A percentile compares a stretch with the other conserved stretches of the same genome.
Conservation (phyloP, 35 echinoderm and acorn worm species). For the Chiridota heheva region DNA sequence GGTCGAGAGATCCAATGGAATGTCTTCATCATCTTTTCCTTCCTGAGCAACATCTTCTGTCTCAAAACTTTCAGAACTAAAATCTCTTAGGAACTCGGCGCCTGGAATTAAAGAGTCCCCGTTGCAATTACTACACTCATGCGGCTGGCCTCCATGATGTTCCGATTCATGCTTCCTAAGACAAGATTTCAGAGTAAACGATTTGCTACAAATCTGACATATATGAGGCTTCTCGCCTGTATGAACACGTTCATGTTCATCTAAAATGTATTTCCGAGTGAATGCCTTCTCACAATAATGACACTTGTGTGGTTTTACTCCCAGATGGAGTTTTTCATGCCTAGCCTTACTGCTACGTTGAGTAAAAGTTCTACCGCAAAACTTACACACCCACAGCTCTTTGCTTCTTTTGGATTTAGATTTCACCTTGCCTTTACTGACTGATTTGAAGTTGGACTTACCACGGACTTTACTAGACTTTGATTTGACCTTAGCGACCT, state of each 20-base stretch:
- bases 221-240: slow-evolving; percentile 36
- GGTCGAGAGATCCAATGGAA: too few relatives aligned
- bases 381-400: slow-evolving; percentile 35
- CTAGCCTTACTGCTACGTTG: slow-evolving; percentile 41
- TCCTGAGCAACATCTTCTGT: too few relatives aligned
- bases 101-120: too few relatives aligned
- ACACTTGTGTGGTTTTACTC: slow-evolving; percentile 45
- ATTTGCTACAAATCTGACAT: slow-evolving; percentile 10
- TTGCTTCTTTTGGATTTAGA: slow-evolving; percentile 28
- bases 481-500: too few relatives aligned
- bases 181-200: slow-evolving; percentile 29
- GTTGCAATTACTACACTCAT: slow-evolving; percentile 32
- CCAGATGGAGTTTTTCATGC: slow-evolving; percentile 44
- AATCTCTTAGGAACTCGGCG: too few relatives aligned
- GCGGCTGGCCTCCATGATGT: slow-evolving; percentile 29
- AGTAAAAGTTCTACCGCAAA: slow-evolving; percentile 36
- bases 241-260: slow-evolving; percentile 43
- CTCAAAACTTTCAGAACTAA: too few relatives aligned
- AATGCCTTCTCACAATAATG: slow-evolving; percentile 42
- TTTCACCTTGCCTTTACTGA: slow-evolving; percentile 2
- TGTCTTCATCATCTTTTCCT: too few relatives aligned
- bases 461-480: too few relatives aligned
- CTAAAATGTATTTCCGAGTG: slow-evolving; percentile 46
- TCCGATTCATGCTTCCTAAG: slow-evolving; percentile 28
- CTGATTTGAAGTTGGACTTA: background rate